A percentile compares a stretch with the other conserved stretches of the same genome.
These are phyloP conservation scores for Calosoma granatense DNA, from an alignment of 1,140 invertebrate species.

Conservation along the genomic window DNA sequence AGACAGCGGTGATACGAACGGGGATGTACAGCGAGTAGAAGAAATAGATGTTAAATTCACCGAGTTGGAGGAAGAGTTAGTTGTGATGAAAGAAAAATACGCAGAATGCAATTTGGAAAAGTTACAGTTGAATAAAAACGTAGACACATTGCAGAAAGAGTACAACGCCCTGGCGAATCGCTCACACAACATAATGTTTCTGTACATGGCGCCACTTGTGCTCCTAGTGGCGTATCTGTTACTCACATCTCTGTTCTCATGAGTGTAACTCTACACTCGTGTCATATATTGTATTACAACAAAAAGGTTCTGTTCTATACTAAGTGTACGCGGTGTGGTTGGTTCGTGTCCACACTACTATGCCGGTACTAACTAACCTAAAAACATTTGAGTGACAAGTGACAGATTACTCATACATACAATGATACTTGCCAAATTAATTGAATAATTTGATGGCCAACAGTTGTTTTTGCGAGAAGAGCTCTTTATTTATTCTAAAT, in stretches of 20 bases:
- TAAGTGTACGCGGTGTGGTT: too few species aligned
- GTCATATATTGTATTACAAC: too few species aligned
- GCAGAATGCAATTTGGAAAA: constrained; percentile 37
- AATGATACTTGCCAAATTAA: too few species aligned
- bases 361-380: too few species aligned
- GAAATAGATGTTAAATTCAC: constrained; percentile 19
- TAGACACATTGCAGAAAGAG: constrained; percentile 22
- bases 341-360: too few species aligned
- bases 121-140: constrained; percentile 34
- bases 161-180: constrained; percentile 27
- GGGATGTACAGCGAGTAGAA: constrained; percentile 12
- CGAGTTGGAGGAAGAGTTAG: constrained; percentile 38
- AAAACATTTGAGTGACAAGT: too few species aligned
- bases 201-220: constrained; percentile 30
- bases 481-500: too few species aligned
- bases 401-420: too few species aligned
- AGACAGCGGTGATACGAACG: not conserved
- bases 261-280: too few species aligned
- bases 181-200: constrained; percentile 31
- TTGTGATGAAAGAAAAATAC: constrained; percentile 41
- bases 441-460: too few species aligned
- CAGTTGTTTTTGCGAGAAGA: too few species aligned
- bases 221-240: constrained; percentile 30
- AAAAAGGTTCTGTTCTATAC: too few species aligned
- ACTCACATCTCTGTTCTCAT: constrained; percentile 31